These are phyloP conservation scores for Euwallacea similis DNA, from an alignment of 1,140 invertebrate genomes.

Conservation along the genomic window DNA sequence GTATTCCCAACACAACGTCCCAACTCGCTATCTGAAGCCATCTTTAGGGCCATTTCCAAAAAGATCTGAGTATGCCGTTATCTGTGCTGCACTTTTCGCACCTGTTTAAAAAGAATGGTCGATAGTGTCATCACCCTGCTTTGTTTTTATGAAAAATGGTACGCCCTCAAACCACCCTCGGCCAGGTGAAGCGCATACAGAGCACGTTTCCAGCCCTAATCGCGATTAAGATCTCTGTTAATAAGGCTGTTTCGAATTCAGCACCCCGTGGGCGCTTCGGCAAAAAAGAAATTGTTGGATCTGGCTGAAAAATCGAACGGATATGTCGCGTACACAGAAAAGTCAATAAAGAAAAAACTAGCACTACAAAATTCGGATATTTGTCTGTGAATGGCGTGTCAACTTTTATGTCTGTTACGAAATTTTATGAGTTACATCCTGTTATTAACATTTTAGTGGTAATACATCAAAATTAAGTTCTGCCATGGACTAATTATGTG, in stretches of 20 bases:
- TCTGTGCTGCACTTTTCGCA: neutral
- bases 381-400: constrained; percentile 30
- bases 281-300: neutral
- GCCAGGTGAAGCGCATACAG: constrained; percentile 12
- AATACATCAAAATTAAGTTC: constrained; percentile 28
- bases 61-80: too few relatives aligned
- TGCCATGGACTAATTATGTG: constrained; percentile 20
- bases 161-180: constrained; percentile 1
- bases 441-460: constrained; percentile 32
- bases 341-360: constrained; percentile 33
- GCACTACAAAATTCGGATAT: constrained; percentile 33
- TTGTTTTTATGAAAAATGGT: constrained; percentile 27
- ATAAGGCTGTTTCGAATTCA: constrained; percentile 5
- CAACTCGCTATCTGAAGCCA: too few relatives aligned
- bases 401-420: constrained; percentile 25
- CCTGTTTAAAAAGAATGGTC: neutral
- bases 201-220: constrained; percentile 12
- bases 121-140: constrained; percentile 13
- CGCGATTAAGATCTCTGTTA: neutral
- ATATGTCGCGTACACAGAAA: constrained; percentile 11
- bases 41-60: too few relatives aligned
- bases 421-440: constrained; percentile 34
- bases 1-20: too few relatives aligned
- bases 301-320: constrained; percentile 8
- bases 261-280: neutral